These are phyloP conservation scores for Alca torda DNA, from an alignment of 2,797 vertebrate species.

Conservation along the genomic window DNA sequence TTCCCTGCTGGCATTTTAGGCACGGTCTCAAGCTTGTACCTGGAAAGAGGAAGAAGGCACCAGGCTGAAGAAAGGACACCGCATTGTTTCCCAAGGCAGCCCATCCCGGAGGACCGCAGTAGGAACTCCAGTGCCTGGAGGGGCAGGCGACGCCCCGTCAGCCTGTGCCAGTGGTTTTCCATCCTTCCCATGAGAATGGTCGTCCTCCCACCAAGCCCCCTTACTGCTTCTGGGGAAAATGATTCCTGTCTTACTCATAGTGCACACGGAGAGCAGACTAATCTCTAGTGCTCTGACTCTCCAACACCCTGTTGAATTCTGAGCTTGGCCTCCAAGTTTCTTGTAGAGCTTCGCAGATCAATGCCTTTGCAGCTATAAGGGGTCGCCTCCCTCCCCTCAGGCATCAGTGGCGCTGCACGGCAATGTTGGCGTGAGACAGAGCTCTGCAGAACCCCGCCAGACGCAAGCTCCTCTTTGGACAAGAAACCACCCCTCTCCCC, in stretches of 20 bases:
- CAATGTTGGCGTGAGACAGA: background rate
- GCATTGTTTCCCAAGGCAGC: background rate
- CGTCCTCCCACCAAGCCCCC: background rate
- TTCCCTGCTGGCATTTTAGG: background rate
- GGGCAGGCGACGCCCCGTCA: background rate
- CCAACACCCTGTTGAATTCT: background rate
- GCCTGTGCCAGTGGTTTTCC: background rate
- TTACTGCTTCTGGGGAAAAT: background rate
- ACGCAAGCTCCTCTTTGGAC: background rate
- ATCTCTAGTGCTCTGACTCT: background rate
- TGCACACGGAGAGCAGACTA: background rate
- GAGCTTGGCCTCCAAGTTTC: background rate
- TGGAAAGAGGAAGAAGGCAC: background rate
- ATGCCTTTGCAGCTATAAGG: background rate
- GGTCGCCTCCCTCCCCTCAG: background rate
- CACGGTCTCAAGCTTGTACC: background rate
- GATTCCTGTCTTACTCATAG: background rate
- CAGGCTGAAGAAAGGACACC: background rate
- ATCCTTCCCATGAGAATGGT: background rate
- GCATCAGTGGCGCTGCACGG: background rate
- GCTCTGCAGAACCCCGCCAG: background rate
- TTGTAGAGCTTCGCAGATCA: background rate
- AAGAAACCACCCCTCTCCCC: background rate
- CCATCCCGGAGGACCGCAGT: background rate
- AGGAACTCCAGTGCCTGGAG: background rate